Conservation (phyloP, 2,797 vertebrate genomes). For the Coilia nasus region DNA sequence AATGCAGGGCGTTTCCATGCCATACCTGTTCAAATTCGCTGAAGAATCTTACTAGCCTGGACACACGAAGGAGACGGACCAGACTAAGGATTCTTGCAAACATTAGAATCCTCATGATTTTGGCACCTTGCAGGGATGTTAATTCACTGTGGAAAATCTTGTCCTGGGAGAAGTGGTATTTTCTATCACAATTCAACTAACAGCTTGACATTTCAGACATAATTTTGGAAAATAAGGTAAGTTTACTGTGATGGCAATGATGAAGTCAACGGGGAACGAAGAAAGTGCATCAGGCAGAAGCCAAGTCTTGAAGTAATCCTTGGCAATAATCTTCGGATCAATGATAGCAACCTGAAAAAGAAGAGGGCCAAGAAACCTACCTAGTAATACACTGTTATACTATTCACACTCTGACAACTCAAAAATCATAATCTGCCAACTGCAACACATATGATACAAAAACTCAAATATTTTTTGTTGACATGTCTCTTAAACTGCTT, state of each 20-base stretch:
- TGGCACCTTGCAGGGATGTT: constrained; percentile 9
- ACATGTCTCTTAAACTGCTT: too few species aligned
- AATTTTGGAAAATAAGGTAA: neutral
- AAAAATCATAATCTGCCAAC: neutral
- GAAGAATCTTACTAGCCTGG: constrained; percentile 22
- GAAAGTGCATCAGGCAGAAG: constrained; percentile 34
- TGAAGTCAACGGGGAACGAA: constrained; percentile 33
- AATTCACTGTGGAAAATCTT: too few species aligned
- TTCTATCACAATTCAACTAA: neutral
- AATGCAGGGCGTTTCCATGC: neutral
- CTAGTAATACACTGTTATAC: neutral
- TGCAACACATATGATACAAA: too few species aligned
- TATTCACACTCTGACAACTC: neutral
- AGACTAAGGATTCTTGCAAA: constrained; percentile 35
- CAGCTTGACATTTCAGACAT: neutral
- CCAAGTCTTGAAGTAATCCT: neutral
- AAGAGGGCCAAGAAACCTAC: neutral
- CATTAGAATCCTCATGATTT: constrained; percentile 29
- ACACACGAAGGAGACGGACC: constrained; percentile 15
- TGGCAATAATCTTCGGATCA: constrained; percentile 6
- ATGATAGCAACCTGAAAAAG: constrained; percentile 2
- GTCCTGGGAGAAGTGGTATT: neutral
- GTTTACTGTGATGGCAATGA: constrained; percentile 30
- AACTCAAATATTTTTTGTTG: too few species aligned
- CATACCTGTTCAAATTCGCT: constrained; percentile 16